phyloP scores from a whole-genome alignment of 2,797 vertebrate species.

The Enteromius fasciolatus region DNA sequence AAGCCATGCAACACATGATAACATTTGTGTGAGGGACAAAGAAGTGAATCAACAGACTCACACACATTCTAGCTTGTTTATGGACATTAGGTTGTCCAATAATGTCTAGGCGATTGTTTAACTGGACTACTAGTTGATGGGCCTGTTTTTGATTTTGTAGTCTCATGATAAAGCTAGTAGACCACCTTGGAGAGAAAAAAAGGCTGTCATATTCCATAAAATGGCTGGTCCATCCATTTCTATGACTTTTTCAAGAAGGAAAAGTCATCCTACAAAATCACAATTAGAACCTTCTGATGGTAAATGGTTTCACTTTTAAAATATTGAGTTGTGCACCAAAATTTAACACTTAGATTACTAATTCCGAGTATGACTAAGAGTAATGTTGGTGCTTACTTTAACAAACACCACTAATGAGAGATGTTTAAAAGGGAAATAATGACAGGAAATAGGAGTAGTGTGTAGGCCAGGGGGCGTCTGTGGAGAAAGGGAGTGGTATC shows the following conservation, averaged over 20 bases:
- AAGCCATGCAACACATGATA: neutral
- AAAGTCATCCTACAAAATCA: neutral
- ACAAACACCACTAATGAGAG: slow-evolving; percentile 16
- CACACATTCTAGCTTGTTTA: neutral
- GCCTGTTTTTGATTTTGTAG: neutral
- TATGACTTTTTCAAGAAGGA: neutral
- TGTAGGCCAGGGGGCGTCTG: slow-evolving; percentile 35
- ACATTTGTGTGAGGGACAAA: neutral
- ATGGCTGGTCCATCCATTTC: neutral
- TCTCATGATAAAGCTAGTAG: neutral
- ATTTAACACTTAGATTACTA: neutral
- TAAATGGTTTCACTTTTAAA: neutral
- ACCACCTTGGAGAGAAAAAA: neutral
- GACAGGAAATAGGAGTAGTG: slow-evolving; percentile 15
- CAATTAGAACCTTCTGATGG: neutral
- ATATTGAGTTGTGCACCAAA: neutral
- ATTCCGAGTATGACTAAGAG: neutral
- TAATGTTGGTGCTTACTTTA: neutral
- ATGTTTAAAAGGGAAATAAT: neutral
- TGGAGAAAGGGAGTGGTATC: slow-evolving; percentile 55
- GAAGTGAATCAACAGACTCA: neutral
- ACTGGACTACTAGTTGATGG: neutral
- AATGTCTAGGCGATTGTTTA: neutral
- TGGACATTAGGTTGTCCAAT: neutral
- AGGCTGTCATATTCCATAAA: no score